Evolutionary conservation across 2,888 invertebrate genomes (phyloP).

Genomic region (Plebejus argus): DNA sequence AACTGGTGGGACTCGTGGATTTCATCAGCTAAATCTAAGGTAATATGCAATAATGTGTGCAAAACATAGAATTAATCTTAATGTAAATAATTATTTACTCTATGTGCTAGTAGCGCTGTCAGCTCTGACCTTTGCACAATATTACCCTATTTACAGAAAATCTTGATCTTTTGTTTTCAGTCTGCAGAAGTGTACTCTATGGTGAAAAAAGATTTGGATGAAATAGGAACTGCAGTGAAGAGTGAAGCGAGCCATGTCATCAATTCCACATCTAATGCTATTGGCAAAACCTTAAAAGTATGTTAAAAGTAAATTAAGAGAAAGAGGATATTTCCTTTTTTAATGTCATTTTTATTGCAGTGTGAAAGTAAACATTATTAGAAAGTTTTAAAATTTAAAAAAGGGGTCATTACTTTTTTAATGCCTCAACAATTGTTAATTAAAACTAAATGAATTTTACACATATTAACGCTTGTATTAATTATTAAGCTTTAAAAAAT

Average conservation of each 20-base stretch:
- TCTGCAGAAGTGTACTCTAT: constrained; percentile 88
- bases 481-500: not conserved
- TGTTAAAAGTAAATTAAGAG: not conserved
- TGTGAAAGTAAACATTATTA: not conserved
- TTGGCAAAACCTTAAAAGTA: constrained; percentile 87
- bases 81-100: no score
- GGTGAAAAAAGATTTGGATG: constrained; percentile 88
- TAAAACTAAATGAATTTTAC: no score
- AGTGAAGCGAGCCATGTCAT: constrained; percentile 86
- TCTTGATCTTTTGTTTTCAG: constrained; percentile 60
- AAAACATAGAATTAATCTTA: no score
- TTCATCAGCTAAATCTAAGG: constrained; percentile 81
- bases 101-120: no score
- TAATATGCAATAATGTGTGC: constrained; percentile 43
- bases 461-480: no score
- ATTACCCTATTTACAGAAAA: not conserved
- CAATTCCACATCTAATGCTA: constrained; percentile 83
- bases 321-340: not conserved
- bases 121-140: no score
- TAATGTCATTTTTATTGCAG: not conserved
- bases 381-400: not conserved
- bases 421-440: no score
- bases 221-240: constrained; percentile 86
- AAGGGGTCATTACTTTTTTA: no score
- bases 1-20: constrained; percentile 83